These are phyloP conservation scores for Campylomormyrus numenius DNA, from an alignment of 2,113 vertebrate genomes.

Conservation along the genomic window DNA sequence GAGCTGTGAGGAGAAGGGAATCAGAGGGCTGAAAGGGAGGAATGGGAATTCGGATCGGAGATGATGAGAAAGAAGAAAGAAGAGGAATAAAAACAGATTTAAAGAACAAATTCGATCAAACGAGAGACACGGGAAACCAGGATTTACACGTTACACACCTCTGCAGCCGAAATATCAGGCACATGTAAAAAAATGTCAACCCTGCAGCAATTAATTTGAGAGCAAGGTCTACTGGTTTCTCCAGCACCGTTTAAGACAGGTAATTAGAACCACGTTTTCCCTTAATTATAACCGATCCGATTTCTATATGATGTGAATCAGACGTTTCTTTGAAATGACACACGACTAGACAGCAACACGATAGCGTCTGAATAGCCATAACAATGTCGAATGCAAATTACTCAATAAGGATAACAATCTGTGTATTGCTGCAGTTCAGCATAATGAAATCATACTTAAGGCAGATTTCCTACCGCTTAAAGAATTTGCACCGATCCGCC, in stretches of 20 bases:
- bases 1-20: conserved; percentile 51
- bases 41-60: conserved; percentile 3
- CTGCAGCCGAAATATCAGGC: neutral
- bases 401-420: neutral
- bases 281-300: neutral
- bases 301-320: neutral
- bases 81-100: neutral
- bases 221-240: neutral
- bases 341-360: neutral
- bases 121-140: neutral
- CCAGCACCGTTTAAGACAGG: neutral
- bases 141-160: neutral
- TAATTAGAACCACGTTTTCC: neutral
- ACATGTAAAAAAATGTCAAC: neutral
- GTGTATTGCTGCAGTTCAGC: neutral
- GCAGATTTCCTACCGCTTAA: conserved; percentile 63
- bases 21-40: conserved; percentile 60
- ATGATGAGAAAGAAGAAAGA: neutral
- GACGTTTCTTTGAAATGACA: neutral
- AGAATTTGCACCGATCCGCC: conserved; percentile 81
- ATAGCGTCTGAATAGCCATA: neutral
- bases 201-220: neutral
- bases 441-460: neutral
- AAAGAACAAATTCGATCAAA: neutral
- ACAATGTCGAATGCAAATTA: neutral